Base-by-base conservation (phyloP, 2,113 vertebrate species). In the Lanius ludovicianus region DNA sequence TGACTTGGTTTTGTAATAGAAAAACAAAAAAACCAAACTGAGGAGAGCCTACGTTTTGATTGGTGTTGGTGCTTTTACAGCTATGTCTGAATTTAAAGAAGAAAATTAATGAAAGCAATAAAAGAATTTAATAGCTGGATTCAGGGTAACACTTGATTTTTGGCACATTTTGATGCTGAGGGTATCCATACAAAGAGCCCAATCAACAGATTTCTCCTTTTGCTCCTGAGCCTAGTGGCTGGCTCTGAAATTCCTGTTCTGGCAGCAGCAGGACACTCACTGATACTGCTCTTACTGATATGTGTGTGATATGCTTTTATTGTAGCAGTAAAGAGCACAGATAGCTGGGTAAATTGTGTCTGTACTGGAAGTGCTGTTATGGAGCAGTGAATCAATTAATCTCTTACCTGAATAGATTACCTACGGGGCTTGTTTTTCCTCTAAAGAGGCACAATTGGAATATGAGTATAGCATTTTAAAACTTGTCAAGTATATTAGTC, bases 131-230 rank as follows among this genome's bases (percentile, higher is more conserved):
- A 6, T 55, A 49, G 15, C 50, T 75, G 28, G 13, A 33, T 35
- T 70, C 8, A 10, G 23, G 12, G 18, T 7, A 35, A 18, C 22
- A 2, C 7, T 56, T 30, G 16, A 24, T 17, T 84, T 68, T 62
- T 37, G 3, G 17, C 15, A 41, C 11, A 50, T 22, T 78, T 49
- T 69, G 19, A 7, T 75, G 47, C 41, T 11, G 2, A 31, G 30
- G 6, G 10, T 71, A 2, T 49, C 18, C 0, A 0, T 35, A 44
- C 4, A 42, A 24, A 53, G 31, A 50, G 11, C 39, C 10, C 0
- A 0, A 25, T 15, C 13, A 37, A 3, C 5, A 4, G 13, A 4
- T 7, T 21, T 84, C 16, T 90, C 7, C 55, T 30, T 37, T 31
- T 30, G 5, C 22, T 86, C 44, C 46, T 44, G 21, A 49, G 33